A percentile compares a stretch with the other conserved stretches of the same genome.
phyloP scores from a whole-genome alignment of 2,113 vertebrate genomes.

The Hylia prasina region DNA sequence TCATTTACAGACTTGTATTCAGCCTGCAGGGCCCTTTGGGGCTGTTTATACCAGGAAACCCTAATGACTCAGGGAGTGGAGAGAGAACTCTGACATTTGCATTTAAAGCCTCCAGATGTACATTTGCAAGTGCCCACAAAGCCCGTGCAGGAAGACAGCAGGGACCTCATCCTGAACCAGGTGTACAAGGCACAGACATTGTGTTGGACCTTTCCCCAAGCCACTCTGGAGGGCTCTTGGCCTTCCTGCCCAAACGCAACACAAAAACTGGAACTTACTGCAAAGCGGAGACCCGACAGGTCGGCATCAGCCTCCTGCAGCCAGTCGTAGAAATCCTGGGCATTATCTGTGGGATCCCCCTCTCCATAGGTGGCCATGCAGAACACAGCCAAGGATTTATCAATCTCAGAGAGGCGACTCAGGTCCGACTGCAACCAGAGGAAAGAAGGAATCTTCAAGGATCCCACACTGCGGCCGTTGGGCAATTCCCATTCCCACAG shows the following conservation, averaged over 20 bases:
- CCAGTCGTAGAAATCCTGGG: constrained; percentile 98
- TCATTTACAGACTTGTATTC: not conserved
- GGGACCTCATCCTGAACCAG: not conserved
- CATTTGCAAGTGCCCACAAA: not conserved
- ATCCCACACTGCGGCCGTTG: not conserved
- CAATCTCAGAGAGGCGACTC: constrained; percentile 83
- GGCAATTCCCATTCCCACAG: not conserved
- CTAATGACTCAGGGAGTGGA: not conserved
- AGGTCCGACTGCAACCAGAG: constrained; percentile 80
- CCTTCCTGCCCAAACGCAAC: not conserved
- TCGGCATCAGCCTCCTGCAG: constrained; percentile 86
- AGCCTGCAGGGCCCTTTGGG: not conserved
- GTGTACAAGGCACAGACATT: not conserved
- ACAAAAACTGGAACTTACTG: constrained; percentile 73
- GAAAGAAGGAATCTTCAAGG: not conserved
- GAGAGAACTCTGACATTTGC: not conserved
- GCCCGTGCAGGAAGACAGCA: not conserved
- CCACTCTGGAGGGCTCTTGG: not conserved
- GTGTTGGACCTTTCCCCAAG: not conserved
- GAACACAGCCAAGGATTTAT: constrained; percentile 91
- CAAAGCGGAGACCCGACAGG: constrained; percentile 85
- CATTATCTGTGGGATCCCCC: constrained; percentile 95
- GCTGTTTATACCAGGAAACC: not conserved
- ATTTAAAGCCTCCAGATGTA: not conserved
- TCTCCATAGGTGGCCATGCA: constrained; percentile 98